These are phyloP conservation scores for Clitarchus hookeri DNA, from an alignment of 2,888 invertebrate species.

Conservation along the genomic window DNA sequence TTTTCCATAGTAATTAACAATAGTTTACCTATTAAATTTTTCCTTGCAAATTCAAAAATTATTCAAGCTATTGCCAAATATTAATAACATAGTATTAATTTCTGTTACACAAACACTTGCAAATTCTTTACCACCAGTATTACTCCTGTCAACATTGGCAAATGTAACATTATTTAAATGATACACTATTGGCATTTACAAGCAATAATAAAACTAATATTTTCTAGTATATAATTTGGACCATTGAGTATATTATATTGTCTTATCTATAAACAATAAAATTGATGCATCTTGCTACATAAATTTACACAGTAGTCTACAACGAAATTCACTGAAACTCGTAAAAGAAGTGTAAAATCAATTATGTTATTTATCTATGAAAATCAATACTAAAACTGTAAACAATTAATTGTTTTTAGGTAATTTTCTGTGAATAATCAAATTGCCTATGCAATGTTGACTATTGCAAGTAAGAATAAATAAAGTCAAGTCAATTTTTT, in stretches of 20 bases:
- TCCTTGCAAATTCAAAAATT: background rate
- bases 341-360: background rate
- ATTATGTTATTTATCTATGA: background rate
- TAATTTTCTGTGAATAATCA: background rate
- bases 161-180: conserved; percentile 4
- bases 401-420: background rate
- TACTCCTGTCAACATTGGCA: background rate
- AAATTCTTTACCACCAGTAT: background rate
- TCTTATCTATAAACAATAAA: background rate
- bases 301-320: background rate
- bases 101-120: background rate
- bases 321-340: background rate
- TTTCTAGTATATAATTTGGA: background rate
- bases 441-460: background rate
- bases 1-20: background rate
- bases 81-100: background rate
- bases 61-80: background rate
- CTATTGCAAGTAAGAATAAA: background rate
- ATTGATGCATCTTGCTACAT: background rate
- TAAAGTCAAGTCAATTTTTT: background rate
- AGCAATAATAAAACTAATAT: background rate
- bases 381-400: background rate
- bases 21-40: background rate
- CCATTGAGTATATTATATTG: conserved; percentile 14
- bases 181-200: background rate